phyloP scores from a whole-genome alignment of 2,888 invertebrate genomes.

The Tipula confusa region DNA sequence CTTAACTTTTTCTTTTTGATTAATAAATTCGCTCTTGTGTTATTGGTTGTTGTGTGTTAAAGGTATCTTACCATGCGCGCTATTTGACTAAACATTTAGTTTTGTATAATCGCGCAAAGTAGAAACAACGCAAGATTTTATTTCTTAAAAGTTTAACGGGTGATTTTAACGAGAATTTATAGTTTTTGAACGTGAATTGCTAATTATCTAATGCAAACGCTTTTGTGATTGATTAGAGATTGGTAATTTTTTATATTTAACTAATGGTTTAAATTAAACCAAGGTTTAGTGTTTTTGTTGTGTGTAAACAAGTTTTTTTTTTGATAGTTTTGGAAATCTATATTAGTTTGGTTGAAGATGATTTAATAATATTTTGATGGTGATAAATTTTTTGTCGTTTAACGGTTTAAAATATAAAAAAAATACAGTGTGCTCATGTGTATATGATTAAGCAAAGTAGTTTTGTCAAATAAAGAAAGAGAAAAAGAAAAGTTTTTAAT shows the following conservation, averaged over 20 bases:
- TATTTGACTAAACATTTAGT: not conserved
- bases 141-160: not conserved
- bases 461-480: not conserved
- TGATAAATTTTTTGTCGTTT: not conserved
- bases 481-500: not conserved
- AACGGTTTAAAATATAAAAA: constrained; percentile 8
- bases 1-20: constrained; percentile 8
- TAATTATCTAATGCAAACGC: not conserved
- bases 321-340: not conserved
- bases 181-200: not conserved
- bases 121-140: not conserved
- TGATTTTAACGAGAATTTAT: not conserved
- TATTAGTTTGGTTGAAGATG: not conserved
- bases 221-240: not conserved
- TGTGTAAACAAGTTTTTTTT: not conserved
- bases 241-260: not conserved
- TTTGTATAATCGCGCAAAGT: constrained; percentile 14
- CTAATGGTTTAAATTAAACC: not conserved
- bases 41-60: not conserved
- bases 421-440: not conserved
- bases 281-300: not conserved
- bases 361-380: not conserved
- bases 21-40: not conserved
- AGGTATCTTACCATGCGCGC: constrained; percentile 25
- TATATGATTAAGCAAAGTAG: not conserved